These are phyloP conservation scores for Prionace glauca DNA, from an alignment of 2,797 vertebrate genomes.

Conservation along the genomic window DNA sequence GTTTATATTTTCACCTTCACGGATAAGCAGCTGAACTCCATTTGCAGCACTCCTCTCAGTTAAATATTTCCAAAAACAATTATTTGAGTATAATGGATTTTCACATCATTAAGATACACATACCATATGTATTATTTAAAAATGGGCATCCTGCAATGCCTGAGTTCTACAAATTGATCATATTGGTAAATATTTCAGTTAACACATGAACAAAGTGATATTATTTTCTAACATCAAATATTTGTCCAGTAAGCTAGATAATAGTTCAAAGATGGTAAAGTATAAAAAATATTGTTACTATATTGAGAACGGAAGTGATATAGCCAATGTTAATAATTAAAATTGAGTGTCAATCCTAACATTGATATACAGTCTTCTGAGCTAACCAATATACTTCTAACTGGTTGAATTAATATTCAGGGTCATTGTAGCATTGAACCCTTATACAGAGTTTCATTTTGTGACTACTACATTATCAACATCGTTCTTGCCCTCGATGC, in stretches of 20 bases:
- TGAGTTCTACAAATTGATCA: neutral
- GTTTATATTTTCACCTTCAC: neutral
- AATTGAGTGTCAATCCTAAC: neutral
- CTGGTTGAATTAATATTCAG: neutral
- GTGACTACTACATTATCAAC: neutral
- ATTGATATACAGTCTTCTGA: neutral
- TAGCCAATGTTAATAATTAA: slow-evolving; percentile 16
- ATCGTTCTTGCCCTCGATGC: neutral
- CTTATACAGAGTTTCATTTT: neutral
- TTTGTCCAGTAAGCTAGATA: neutral
- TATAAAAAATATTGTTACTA: neutral
- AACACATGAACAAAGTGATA: neutral
- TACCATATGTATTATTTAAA: neutral
- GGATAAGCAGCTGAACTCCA: neutral
- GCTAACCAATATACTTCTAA: neutral
- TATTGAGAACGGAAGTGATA: neutral
- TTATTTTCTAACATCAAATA: neutral
- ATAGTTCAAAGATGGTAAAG: neutral
- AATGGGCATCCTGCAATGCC: neutral
- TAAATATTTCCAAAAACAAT: neutral
- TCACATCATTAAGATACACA: neutral
- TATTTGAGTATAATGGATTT: neutral
- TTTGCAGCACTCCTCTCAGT: neutral
- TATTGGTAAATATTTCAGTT: neutral
- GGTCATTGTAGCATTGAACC: neutral